Base-by-base conservation (phyloP, 2,888 invertebrate species). In the Nemotelus pantherinus region DNA sequence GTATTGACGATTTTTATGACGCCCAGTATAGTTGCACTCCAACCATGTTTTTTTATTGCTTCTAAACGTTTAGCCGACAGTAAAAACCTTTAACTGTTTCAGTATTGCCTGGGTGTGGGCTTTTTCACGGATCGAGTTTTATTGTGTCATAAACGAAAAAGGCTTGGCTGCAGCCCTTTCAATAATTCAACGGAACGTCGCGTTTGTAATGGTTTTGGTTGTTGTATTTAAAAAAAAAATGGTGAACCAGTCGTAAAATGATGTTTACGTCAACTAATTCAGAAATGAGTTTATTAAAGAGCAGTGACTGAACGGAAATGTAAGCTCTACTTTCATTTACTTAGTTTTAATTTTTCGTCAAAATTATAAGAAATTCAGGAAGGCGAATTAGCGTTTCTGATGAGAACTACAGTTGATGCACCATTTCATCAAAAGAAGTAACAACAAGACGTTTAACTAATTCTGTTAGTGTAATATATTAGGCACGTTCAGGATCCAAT, bases 41-140 rank as follows among this genome's bases (percentile, higher is more conserved):
- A 44, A 39, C 43, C 70, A 53, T 70, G n/a, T 55, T 41, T 70
- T 70, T 67, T 70, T 70, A 70, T 53, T n/a, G 53, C 70, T 9
- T 25, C 70, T 55, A 70, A 70, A 70, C 70, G 70, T 70, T 70
- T 70, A 70, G 50, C 25, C 70, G 43, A 70, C 70, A 70, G 41
- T 70, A 70, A 70, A 70, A 43, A 53, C 9, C 70, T 70, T 70
- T 70, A 70, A 70, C 55, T 70, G 70, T 70, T 70, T 70, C 43
- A 55, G 41, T 3, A 9, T 7, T 5, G 41, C 53, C 53, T 53
- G 55, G 70, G 70, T 67, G 67, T 67, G 70, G 39, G 57, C 41
- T 70, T 47, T 41, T 70, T 47, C 43, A 41, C 43, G 9, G 70
- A 10, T n/a, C 43, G 53, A 70, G 41, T 70, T 70, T 55, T 55